Percentiles rank a stretch among this genome's conserved stretches.
These are phyloP conservation scores for Recurvirostra avosetta DNA, from an alignment of 2,113 vertebrate species.

Conservation along the genomic window DNA sequence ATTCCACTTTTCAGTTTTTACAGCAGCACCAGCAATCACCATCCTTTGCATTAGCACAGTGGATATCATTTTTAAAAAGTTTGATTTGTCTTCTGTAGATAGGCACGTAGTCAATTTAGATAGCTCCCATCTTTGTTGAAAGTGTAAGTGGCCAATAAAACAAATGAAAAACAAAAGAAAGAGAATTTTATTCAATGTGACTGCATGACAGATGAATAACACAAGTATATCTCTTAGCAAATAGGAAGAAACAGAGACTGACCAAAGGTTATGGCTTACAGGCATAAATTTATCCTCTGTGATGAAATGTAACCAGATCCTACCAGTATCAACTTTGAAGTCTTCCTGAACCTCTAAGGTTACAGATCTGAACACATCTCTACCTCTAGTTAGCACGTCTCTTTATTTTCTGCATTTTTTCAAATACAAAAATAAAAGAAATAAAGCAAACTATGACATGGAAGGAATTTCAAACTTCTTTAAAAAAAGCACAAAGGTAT, in stretches of 20 bases:
- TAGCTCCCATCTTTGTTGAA: neutral
- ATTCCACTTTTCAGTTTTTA: neutral
- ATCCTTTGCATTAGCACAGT: neutral
- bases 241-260: constrained; percentile 45
- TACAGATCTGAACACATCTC: constrained; percentile 66
- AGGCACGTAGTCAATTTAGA: neutral
- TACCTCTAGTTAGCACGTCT: neutral
- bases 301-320: constrained; percentile 69
- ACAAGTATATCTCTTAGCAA: neutral
- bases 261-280: constrained; percentile 59
- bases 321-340: constrained; percentile 72
- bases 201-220: constrained; percentile 10
- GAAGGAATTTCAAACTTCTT: constrained; percentile 3
- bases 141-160: neutral
- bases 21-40: neutral
- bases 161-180: neutral
- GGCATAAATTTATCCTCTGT: constrained; percentile 70
- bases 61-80: neutral
- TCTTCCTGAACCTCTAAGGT: constrained; percentile 64
- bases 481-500: neutral
- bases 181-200: constrained; percentile 25
- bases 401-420: constrained; percentile 44
- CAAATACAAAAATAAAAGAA: neutral
- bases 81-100: neutral
- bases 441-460: neutral